phyloP scores from a whole-genome alignment of 2,888 invertebrate species.

The Orthonychiurus folsomi region DNA sequence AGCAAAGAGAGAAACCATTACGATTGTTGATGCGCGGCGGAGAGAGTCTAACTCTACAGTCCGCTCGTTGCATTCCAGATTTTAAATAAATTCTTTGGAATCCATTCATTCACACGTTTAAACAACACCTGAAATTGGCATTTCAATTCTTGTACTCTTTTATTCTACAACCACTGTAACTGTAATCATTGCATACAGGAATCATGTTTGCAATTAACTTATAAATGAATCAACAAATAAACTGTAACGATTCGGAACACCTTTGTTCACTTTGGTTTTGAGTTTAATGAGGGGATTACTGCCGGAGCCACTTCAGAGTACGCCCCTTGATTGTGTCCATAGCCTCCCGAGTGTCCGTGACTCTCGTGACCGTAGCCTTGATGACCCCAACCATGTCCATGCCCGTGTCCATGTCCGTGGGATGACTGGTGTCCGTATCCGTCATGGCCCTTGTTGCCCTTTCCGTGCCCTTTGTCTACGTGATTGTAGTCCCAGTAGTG shows the following conservation, averaged over 20 bases:
- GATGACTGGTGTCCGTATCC: slow-evolving; percentile 17
- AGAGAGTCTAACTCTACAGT: slow-evolving; percentile 1
- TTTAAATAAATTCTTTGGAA: background rate
- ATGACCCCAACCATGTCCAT: slow-evolving; percentile 5
- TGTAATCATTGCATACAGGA: background rate
- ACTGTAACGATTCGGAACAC: background rate
- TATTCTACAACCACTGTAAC: background rate
- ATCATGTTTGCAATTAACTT: background rate
- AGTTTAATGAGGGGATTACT: slow-evolving; percentile 10
- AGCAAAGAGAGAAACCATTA: background rate
- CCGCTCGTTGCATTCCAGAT: too few relatives aligned
- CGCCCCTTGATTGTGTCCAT: slow-evolving; percentile 5
- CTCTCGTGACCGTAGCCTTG: background rate
- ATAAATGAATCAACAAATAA: background rate
- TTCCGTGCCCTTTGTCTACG: slow-evolving; percentile 28
- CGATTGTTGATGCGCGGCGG: background rate
- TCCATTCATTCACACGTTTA: background rate
- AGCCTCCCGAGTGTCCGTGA: background rate
- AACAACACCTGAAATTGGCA: background rate
- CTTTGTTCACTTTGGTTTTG: background rate
- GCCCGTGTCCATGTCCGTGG: slow-evolving; percentile 14
- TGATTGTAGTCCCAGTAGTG: slow-evolving; percentile 41
- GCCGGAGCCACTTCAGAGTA: slow-evolving; percentile 18
- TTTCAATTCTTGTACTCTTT: background rate
- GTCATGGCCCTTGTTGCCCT: slow-evolving; percentile 16